Evolutionary conservation across 2,113 vertebrate species (phyloP), one percentile per base, ranked within the genome.

Genomic region (Pyrgilauda ruficollis): DNA sequence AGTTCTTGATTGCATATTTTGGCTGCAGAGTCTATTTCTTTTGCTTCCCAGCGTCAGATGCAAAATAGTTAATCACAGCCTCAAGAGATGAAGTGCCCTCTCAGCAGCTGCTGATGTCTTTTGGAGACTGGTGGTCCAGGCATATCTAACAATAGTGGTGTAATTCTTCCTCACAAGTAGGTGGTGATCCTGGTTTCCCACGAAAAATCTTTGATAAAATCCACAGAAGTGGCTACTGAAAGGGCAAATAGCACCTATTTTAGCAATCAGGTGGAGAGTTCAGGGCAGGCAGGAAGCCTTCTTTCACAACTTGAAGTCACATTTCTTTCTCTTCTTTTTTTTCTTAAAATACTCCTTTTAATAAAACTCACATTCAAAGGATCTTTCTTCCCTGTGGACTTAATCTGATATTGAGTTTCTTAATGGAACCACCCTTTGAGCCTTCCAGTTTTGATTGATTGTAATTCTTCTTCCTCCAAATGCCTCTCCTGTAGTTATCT

Each of bases 201-300:
- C 33, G 41, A 95, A 37, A 79, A 76, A 46, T 43, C 74, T 62
- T 86, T 63, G 61, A 84, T 80, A 58, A 95, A 96, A 78, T 89
- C 53, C 7, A 3, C 46, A 69, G 52, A 77, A 27, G 19, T 63
- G 44, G 73, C 52, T 74, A 50, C 39, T 91, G 66, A 84, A 94
- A 90, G 91, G 90, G 83, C 77, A 95, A 93, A 96, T 90, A 88
- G 27, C 69, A 94, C 62, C 80, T 86, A 70, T 95, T 97, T 96
- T 64, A 94, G 70, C 85, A 93, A 92, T 89, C 80, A 84, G 49
- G 30, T 83, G 13, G 58, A 89, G 64, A 97, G 79, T 92, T 94
- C 37, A 41, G 7, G 27, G 14, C 33, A 33, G 5, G 2, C 3
- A 3, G 66, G 85, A 92, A 84, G 31, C 37, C 12, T 87, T 78